A percentile compares a stretch with the other conserved stretches of the same genome.
Conservation (phyloP, 1,140 invertebrate species). For the Wasmannia auropunctata region DNA sequence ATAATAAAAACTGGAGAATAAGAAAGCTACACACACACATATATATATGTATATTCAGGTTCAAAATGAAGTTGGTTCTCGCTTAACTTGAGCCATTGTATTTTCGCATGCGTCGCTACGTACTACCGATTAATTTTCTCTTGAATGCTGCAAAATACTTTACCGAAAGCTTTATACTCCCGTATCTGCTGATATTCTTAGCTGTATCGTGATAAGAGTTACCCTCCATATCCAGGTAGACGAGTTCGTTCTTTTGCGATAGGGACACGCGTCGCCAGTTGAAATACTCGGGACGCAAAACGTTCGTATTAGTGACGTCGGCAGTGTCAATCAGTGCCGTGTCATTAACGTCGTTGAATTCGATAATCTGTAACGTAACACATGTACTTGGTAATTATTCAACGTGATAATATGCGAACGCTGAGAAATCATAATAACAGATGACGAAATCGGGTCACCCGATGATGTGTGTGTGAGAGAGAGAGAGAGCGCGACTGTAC, state of each 20-base stretch:
- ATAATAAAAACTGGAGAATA: not conserved
- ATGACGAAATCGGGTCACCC: not conserved
- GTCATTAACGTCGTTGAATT: slow-evolving; percentile 86
- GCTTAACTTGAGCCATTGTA: not conserved
- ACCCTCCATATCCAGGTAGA: slow-evolving; percentile 83
- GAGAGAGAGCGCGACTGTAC: no score
- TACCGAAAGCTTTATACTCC: slow-evolving; percentile 80
- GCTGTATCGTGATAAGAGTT: slow-evolving; percentile 75
- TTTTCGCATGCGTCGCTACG: slow-evolving; percentile 22
- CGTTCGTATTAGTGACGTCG: slow-evolving; percentile 70
- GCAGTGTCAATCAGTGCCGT: slow-evolving; percentile 81
- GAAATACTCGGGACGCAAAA: slow-evolving; percentile 79
- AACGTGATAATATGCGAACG: not conserved
- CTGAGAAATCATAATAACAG: not conserved
- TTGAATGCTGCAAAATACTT: slow-evolving; percentile 51
- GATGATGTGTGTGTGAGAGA: no score
- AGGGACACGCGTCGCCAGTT: slow-evolving; percentile 80
- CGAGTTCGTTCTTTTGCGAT: slow-evolving; percentile 76
- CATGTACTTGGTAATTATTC: not conserved
- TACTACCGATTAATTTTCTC: slow-evolving; percentile 26
- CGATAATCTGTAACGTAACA: slow-evolving; percentile 83
- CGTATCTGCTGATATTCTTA: slow-evolving; percentile 76
- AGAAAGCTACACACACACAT: not conserved
- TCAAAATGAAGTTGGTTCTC: not conserved
- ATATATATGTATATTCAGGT: not conserved